These are phyloP conservation scores for Agrochola circellaris DNA, from an alignment of 2,888 invertebrate genomes.

Conservation along the genomic window DNA sequence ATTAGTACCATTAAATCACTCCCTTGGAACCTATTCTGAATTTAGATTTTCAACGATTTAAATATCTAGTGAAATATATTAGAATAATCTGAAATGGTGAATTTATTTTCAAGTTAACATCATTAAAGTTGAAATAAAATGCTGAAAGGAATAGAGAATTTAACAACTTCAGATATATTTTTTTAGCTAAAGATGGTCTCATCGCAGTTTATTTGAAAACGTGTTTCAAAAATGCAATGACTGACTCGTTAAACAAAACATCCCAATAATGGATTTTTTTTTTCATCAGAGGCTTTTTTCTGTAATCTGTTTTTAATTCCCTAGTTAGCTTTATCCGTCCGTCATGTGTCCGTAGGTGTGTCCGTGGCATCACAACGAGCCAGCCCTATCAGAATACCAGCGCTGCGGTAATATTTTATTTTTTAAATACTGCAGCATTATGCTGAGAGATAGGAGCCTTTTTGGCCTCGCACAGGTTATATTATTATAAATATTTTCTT, in stretches of 20 bases:
- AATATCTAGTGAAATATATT: conserved; percentile 42
- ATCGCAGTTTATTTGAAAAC: background rate
- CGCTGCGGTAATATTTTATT: too few species aligned
- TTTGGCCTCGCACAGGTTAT: too few species aligned
- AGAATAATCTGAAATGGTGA: conserved; percentile 31
- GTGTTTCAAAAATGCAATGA: background rate
- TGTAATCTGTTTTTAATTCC: background rate
- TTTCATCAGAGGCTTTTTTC: background rate
- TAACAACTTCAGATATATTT: too few species aligned
- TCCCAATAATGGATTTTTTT: background rate
- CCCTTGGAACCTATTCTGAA: conserved; percentile 46
- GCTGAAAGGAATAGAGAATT: background rate
- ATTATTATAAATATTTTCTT: too few species aligned
- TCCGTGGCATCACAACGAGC: too few species aligned
- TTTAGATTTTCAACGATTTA: conserved; percentile 37
- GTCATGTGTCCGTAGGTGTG: too few species aligned
- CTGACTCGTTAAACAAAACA: background rate
- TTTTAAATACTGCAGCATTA: too few species aligned
- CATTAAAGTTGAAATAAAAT: conserved; percentile 7
- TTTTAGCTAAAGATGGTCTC: background rate
- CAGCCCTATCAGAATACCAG: too few species aligned
- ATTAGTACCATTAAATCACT: conserved; percentile 45
- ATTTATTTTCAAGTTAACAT: conserved; percentile 31
- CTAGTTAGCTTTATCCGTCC: too few species aligned
- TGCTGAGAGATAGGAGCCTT: too few species aligned